Percentiles rank a stretch among this genome's conserved stretches.
Evolutionary conservation across 1,140 invertebrate genomes (phyloP).

Genomic region (Trinorchestia longiramus): DNA sequence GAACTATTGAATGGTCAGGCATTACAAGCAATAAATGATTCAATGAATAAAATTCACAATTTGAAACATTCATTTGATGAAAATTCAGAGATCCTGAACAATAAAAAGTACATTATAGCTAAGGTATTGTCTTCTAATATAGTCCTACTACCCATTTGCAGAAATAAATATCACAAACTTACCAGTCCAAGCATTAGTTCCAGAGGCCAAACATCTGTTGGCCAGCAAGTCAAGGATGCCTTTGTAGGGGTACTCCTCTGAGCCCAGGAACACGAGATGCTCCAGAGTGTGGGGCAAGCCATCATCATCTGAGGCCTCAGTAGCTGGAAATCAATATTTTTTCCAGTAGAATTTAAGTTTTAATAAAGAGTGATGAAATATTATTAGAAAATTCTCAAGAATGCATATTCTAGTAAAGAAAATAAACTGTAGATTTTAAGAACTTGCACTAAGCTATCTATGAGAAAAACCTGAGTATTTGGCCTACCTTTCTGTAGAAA

Average conservation of each 20-base stretch:
- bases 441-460: no score
- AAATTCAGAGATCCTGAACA: neutral
- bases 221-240: slow-evolving; percentile 89
- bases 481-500: no score
- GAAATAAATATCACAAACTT: slow-evolving; percentile 69
- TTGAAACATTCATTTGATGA: neutral
- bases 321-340: slow-evolving; percentile 75
- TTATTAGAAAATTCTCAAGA: no score
- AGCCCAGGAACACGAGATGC: slow-evolving; percentile 92
- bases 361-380: neutral
- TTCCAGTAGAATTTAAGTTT: neutral
- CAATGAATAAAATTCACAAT: neutral
- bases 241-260: slow-evolving; percentile 90
- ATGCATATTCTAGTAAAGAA: no score
- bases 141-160: neutral
- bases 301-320: slow-evolving; percentile 91
- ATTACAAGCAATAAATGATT: neutral
- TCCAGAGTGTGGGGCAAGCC: slow-evolving; percentile 93
- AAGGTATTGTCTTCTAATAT: no score
- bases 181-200: slow-evolving; percentile 87
- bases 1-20: neutral
- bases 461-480: no score
- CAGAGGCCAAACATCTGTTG: slow-evolving; percentile 88
- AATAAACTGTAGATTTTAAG: no score
- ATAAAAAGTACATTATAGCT: slow-evolving; percentile 56